These are phyloP conservation scores for Mechanitis messenoides DNA, from an alignment of 2,888 invertebrate species.

Conservation along the genomic window DNA sequence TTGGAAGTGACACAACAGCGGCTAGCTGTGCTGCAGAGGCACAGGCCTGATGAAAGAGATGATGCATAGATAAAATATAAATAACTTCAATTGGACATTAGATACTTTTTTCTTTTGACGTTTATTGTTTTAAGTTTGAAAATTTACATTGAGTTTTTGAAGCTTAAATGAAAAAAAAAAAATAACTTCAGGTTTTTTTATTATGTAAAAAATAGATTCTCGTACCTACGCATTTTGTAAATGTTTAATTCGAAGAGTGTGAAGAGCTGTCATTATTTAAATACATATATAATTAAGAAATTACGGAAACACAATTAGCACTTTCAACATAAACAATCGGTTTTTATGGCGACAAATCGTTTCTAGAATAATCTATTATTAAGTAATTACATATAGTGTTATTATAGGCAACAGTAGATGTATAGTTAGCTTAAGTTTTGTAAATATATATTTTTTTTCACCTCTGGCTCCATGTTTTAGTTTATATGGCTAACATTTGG, in stretches of 20 bases:
- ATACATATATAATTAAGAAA: too few relatives aligned
- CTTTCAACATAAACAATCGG: too few relatives aligned
- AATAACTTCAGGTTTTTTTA: too few relatives aligned
- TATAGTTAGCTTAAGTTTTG: conserved; percentile 4
- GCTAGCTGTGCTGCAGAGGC: conserved; percentile 77
- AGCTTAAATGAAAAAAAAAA: too few relatives aligned
- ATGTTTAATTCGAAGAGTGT: too few relatives aligned
- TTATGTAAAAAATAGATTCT: too few relatives aligned
- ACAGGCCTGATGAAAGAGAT: conserved; percentile 56
- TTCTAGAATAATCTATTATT: neutral
- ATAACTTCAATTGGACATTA: neutral
- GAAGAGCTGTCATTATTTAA: too few relatives aligned
- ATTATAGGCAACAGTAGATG: neutral
- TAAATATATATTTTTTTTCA: neutral
- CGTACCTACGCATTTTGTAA: too few relatives aligned
- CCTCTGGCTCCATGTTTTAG: neutral
- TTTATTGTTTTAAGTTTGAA: neutral
- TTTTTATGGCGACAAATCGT: too few relatives aligned
- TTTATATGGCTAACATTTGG: neutral
- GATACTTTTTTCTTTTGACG: neutral
- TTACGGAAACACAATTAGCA: too few relatives aligned
- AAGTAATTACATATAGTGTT: neutral
- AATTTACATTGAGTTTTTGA: neutral
- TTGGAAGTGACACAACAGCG: conserved; percentile 93
- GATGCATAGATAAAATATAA: conserved; percentile 40